Evolutionary conservation across 2,113 vertebrate species (phyloP).

Genomic region (Steatornis caripensis): DNA sequence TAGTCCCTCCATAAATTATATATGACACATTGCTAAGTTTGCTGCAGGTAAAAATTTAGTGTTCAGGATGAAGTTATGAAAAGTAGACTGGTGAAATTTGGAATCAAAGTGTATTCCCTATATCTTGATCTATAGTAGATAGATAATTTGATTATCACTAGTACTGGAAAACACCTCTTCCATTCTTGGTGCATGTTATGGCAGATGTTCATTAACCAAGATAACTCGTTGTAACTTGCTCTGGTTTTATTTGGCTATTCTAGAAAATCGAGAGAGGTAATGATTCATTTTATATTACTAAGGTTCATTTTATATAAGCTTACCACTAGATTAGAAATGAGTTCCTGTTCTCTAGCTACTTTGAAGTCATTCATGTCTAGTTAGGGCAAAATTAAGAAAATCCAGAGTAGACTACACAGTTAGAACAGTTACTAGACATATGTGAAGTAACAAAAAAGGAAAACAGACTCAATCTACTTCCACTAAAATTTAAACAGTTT

Average conservation of each 20-base stretch:
- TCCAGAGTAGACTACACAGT: background rate
- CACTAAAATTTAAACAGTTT: background rate
- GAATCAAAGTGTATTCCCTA: background rate
- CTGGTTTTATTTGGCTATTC: background rate
- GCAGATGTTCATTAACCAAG: background rate
- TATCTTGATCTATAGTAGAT: background rate
- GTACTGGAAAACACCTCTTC: background rate
- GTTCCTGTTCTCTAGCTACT: background rate
- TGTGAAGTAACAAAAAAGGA: background rate
- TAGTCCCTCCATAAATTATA: background rate
- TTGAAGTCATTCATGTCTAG: background rate
- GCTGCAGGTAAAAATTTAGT: background rate
- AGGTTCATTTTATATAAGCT: background rate
- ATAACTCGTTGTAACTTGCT: background rate
- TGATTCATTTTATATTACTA: background rate
- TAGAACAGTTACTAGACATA: background rate
- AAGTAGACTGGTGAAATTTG: background rate
- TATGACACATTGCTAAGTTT: background rate
- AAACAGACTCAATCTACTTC: background rate
- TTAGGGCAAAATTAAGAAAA: background rate
- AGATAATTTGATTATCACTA: background rate
- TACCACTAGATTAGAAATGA: background rate
- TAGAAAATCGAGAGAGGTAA: background rate
- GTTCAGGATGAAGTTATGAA: background rate
- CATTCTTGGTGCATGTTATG: background rate